Evolutionary conservation across 2,113 vertebrate genomes (phyloP).

Genomic region (Salminus brasiliensis): DNA sequence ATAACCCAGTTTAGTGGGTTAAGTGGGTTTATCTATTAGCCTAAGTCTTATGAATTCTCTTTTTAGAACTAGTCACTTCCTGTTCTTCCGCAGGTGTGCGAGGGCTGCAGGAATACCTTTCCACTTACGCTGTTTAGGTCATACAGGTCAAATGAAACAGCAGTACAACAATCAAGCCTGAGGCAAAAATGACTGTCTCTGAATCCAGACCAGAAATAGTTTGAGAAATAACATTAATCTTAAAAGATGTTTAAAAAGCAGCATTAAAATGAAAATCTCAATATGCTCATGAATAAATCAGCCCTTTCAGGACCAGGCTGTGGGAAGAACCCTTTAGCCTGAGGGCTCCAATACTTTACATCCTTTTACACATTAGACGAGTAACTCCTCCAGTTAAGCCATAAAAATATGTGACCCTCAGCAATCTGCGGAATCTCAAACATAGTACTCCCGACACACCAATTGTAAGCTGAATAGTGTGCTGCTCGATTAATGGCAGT

Average conservation of each 20-base stretch:
- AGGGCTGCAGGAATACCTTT: neutral
- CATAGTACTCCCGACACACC: neutral
- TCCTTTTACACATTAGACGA: constrained; percentile 1
- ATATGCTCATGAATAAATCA: constrained; percentile 1
- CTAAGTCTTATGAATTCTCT: no score
- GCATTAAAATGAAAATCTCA: neutral
- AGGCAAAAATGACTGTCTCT: constrained; percentile 9
- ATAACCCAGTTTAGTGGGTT: no score
- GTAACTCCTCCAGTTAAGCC: neutral
- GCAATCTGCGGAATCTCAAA: constrained; percentile 15
- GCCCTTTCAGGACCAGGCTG: neutral
- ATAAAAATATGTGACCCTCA: neutral
- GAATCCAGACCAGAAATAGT: neutral
- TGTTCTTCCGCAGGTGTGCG: constrained; percentile 17
- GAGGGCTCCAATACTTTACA: neutral
- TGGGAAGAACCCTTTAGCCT: neutral
- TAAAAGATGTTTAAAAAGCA: neutral
- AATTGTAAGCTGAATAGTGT: neutral
- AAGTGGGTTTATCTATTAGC: no score
- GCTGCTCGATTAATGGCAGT: neutral
- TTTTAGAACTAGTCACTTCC: constrained; percentile 9
- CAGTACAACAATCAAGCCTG: constrained; percentile 1
- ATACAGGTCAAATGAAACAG: neutral
- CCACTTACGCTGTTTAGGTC: neutral
- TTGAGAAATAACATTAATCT: no score